Base-by-base conservation (phyloP, 2,797 vertebrate genomes). In the Siniperca undulata region DNA sequence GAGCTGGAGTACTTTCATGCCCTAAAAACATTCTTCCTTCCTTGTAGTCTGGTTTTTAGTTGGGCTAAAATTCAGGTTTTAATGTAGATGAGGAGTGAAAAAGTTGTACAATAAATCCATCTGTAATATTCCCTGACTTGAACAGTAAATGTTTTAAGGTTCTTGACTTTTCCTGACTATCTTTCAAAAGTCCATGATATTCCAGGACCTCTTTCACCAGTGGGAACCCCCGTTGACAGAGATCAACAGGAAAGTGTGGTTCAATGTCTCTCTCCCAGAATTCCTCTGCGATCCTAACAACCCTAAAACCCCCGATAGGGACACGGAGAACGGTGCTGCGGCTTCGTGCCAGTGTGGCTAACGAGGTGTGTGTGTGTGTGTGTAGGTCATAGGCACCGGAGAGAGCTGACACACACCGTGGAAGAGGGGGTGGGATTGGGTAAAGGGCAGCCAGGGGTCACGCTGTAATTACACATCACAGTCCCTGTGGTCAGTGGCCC, bases 401-500 rank as follows among this genome's bases (percentile, higher is more conserved):
- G 77, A 55, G 86, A 90, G 86, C 90, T 90, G 89, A 92, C 87
- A 88, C 90, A 79, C 87, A 77, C 78, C 42, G 71, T 62, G 73
- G 74, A 75, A 78, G 80, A 82, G 83, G 70, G 44, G 80, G 73
- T 62, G 64, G 78, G 73, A 76, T 58, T 69, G 77, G 86, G 83
- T 72, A 70, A n/a, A n/a, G 81, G 90, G 88, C 88, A 90, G 80
- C 86, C 81, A 86, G 83, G 84, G 92, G 92, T 95, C 94, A 92
- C 7, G 13, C 73, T 82, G 91, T 95, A 95, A 95, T 95, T 95
- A 94, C 91, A 95, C 89, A 92, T 93, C 93, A 90, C 84, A 83
- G 90, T 92, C 89, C 86, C 91, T 83, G 89, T 87, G 91, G 94
- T 94, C 92, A 93, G 80, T 81, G 70, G 87, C 87, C 73, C 38